These are phyloP conservation scores for Caerostris extrusa DNA, from an alignment of 1,140 invertebrate species.

Conservation along the genomic window DNA sequence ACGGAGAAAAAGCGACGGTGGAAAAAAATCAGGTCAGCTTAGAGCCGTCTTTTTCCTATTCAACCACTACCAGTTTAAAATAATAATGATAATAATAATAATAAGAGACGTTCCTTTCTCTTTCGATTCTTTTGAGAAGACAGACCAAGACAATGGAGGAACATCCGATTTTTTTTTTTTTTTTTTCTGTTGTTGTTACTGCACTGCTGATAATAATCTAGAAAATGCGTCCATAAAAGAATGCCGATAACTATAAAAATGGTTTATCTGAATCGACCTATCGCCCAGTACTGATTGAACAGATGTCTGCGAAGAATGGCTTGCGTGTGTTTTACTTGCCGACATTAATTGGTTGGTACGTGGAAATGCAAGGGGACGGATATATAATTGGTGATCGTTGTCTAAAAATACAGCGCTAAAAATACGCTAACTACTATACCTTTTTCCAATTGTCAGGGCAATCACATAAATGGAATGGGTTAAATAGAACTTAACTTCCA, in stretches of 20 bases:
- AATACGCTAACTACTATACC: not conserved
- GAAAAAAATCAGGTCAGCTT: conserved; percentile 53
- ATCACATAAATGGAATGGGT: not conserved
- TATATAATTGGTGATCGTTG: not conserved
- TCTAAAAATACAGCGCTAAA: conserved; percentile 4
- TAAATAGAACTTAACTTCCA: no score
- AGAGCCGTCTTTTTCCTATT: conserved; percentile 21
- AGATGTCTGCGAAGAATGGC: not conserved
- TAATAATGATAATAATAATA: conserved; percentile 21
- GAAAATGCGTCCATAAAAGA: conserved; percentile 5
- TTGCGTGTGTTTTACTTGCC: not conserved
- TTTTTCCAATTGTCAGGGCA: not conserved
- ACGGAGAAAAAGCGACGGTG: not conserved
- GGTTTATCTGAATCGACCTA: conserved; percentile 7
- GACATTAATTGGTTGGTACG: conserved; percentile 10
- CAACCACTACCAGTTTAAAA: conserved; percentile 38
- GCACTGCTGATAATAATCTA: not conserved
- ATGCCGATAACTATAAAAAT: conserved; percentile 32
- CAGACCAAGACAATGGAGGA: not conserved
- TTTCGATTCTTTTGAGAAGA: conserved; percentile 9
- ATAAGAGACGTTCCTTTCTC: conserved; percentile 28
- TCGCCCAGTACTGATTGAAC: not conserved
- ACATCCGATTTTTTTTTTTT: not conserved
- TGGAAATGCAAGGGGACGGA: not conserved
- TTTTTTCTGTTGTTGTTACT: not conserved